A percentile compares a stretch with the other conserved stretches of the same genome.
Conservation (phyloP, 2,797 vertebrate genomes). For the Xenentodon cancila region DNA sequence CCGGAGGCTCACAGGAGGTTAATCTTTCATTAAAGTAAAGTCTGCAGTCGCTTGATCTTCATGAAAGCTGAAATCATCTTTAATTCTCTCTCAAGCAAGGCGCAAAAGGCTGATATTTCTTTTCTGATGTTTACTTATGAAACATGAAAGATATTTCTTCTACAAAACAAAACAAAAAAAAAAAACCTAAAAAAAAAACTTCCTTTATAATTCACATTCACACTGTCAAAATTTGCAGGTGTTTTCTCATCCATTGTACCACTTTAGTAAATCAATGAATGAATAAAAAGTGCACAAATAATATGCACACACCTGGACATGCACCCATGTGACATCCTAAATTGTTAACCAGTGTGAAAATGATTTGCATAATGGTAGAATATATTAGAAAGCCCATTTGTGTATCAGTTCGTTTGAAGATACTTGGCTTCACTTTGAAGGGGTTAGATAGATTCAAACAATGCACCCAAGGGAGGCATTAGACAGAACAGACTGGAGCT, state of each 20-base stretch:
- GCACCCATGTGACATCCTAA: constrained; percentile 10
- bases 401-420: constrained; percentile 51
- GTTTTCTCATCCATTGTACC: not conserved
- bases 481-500: constrained; percentile 28
- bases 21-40: constrained; percentile 46
- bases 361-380: constrained; percentile 48
- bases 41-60: constrained; percentile 47
- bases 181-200: constrained; percentile 23
- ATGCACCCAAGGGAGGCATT: constrained; percentile 35
- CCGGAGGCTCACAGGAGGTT: constrained; percentile 32
- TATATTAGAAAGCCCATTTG: constrained; percentile 48
- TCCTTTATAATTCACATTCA: constrained; percentile 16
- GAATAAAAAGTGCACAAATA: constrained; percentile 7
- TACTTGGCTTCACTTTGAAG: constrained; percentile 53
- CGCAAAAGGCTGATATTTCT: constrained; percentile 36
- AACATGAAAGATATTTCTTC: constrained; percentile 45
- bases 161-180: constrained; percentile 22
- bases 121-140: constrained; percentile 55
- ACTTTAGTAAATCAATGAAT: not conserved
- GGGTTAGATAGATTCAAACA: constrained; percentile 44
- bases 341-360: constrained; percentile 24
- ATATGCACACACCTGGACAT: constrained; percentile 13
- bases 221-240: constrained; percentile 31
- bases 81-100: constrained; percentile 49
- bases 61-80: constrained; percentile 50